These are phyloP conservation scores for Lagorchestes hirsutus DNA, from an alignment of 2,797 vertebrate genomes.

Conservation along the genomic window DNA sequence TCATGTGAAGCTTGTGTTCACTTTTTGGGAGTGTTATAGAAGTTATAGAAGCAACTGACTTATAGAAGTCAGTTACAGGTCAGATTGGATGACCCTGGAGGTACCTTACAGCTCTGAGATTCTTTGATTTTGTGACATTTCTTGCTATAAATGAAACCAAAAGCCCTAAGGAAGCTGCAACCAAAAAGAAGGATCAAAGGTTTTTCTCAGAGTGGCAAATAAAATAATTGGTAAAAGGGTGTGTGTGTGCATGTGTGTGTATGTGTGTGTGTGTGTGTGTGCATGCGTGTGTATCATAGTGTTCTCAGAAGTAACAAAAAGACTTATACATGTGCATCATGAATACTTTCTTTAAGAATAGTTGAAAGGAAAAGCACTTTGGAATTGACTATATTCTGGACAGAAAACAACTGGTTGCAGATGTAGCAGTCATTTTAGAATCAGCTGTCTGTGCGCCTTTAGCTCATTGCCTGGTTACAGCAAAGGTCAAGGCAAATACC, in stretches of 20 bases:
- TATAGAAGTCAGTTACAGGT: not conserved
- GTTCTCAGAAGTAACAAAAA: not conserved
- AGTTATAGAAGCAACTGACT: not conserved
- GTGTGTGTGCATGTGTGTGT: not conserved
- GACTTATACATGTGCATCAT: not conserved
- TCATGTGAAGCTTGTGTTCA: not conserved
- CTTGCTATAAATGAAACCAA: not conserved
- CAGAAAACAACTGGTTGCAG: not conserved
- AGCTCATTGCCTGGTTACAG: not conserved
- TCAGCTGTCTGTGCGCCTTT: not conserved
- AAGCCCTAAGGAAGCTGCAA: not conserved
- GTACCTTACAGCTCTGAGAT: not conserved
- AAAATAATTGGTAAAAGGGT: not conserved
- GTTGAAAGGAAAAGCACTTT: not conserved
- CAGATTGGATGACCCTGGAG: not conserved
- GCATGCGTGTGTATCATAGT: not conserved
- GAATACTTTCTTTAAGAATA: not conserved
- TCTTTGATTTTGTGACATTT: not conserved
- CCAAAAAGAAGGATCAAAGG: not conserved
- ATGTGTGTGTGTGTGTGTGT: not conserved
- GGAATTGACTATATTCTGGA: not conserved
- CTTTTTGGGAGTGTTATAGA: not conserved
- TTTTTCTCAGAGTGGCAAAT: not conserved
- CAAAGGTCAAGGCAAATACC: not conserved
- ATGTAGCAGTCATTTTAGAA: not conserved